Base-by-base conservation (phyloP, 2,888 invertebrate genomes). In the Zaprionus bogoriensis region DNA sequence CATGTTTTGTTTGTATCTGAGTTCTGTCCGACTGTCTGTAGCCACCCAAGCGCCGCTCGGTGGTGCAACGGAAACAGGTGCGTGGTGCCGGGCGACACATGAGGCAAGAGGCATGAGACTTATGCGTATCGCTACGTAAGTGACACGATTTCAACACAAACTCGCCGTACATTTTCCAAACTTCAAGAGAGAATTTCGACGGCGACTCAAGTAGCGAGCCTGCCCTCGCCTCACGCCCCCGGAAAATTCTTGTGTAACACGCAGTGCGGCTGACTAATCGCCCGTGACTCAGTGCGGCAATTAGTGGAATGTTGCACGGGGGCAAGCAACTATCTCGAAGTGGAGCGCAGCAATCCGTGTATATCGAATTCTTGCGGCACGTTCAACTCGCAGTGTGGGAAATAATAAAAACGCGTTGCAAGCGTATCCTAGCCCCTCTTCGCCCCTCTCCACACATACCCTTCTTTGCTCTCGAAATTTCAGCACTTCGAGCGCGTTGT, bases 41-140 rank as follows among this genome's bases (percentile, higher is more conserved):
- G 53, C 36, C 51, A 52, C 39, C 45, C 52, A 70, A 64, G 73
- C 72, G 72, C 65, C 62, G 62, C 45, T 32, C 54, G 12, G 28
- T 71, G 68, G 53, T 67, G 77, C 77, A 80, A 77, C 84, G 84
- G 79, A 79, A 79, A 81, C 79, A 79, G 79, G 84, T 79, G 79
- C 75, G 30, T 22, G 44, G 42, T 14, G 38, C 23, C 17, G 30
- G 51, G 39, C 27, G 41, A 39, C 36, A 23, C 41, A 22, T 57
- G 64, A 25, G 53, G 64, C 53, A 51, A 44, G 20, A n/a, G n/a
- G n/a, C n/a, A n/a, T n/a, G n/a, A n/a, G 10, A 28, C 44, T 36
- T 0, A 7, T 1, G 32, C n/a, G n/a, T n/a, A 64, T 74, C 67
- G 69, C 69, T 17, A 36, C 67, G 10, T 51, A 47, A 73, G 62